Evolutionary conservation across 2,113 vertebrate species (phyloP).

Genomic region (Plotosus lineatus): DNA sequence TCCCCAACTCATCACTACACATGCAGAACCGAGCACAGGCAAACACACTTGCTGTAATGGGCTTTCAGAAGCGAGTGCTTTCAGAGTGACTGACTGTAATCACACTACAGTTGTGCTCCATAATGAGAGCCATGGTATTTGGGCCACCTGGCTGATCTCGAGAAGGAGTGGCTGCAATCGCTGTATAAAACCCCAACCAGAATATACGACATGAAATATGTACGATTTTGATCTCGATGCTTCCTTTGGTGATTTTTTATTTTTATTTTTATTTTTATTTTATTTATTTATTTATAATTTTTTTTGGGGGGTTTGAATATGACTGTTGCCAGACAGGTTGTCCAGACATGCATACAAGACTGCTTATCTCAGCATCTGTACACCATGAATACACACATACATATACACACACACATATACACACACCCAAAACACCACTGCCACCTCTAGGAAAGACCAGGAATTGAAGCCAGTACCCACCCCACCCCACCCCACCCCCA

Average conservation of each 20-base stretch:
- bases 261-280: conserved; percentile 12
- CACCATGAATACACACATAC: neutral
- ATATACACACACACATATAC: neutral
- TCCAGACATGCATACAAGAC: conserved; percentile 37
- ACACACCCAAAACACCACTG: conserved; percentile 52
- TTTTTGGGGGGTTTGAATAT: conserved; percentile 17
- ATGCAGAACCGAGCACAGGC: neutral
- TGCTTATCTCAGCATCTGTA: conserved; percentile 56
- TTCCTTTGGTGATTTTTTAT: conserved; percentile 24
- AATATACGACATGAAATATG: neutral
- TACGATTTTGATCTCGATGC: conserved; percentile 14
- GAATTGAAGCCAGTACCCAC: neutral
- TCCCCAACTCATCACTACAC: conserved; percentile 15
- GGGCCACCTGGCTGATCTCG: conserved; percentile 39
- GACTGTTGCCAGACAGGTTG: conserved; percentile 37
- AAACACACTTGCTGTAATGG: conserved; percentile 25
- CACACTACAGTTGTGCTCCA: conserved; percentile 38
- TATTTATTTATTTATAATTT: no score
- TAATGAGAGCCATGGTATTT: conserved; percentile 44
- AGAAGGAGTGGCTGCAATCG: conserved; percentile 2
- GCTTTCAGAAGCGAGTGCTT: conserved; percentile 22
- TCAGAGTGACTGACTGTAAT: conserved; percentile 43
- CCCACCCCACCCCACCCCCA: neutral
- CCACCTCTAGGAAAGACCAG: conserved; percentile 42
- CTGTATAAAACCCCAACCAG: neutral